Conservation (phyloP, 2,888 invertebrate species). For the Autographa pulchrina region DNA sequence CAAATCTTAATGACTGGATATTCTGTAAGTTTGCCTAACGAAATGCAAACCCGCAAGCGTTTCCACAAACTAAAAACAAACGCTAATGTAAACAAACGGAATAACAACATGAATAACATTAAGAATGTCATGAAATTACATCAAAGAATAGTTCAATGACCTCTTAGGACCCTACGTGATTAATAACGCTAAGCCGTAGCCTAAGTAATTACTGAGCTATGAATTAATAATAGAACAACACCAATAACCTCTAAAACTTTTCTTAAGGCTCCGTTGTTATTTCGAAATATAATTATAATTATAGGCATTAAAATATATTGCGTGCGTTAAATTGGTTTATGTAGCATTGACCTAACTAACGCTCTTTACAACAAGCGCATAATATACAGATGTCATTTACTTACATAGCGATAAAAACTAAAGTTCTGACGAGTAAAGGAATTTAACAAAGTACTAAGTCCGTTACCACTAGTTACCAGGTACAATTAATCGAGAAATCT, state of each 20-base stretch:
- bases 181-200: neutral
- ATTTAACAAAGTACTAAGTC: too few species aligned
- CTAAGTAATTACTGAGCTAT: neutral
- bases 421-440: too few species aligned
- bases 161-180: neutral
- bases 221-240: neutral
- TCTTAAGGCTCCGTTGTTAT: neutral
- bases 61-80: neutral
- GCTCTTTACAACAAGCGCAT: neutral
- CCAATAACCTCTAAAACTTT: neutral
- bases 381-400: neutral
- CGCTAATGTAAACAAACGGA: neutral
- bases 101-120: neutral
- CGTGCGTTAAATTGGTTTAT: neutral
- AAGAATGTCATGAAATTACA: neutral
- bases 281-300: neutral
- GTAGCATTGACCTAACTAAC: conserved; percentile 4
- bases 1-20: too few species aligned
- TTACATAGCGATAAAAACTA: too few species aligned
- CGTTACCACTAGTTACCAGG: neutral
- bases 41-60: too few species aligned
- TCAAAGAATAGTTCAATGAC: neutral
- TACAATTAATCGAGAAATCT: conserved; percentile 14
- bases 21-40: too few species aligned
- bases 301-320: neutral